These are phyloP conservation scores for Amphipyra tragopoginis DNA, from an alignment of 2,888 invertebrate species.

Conservation along the genomic window DNA sequence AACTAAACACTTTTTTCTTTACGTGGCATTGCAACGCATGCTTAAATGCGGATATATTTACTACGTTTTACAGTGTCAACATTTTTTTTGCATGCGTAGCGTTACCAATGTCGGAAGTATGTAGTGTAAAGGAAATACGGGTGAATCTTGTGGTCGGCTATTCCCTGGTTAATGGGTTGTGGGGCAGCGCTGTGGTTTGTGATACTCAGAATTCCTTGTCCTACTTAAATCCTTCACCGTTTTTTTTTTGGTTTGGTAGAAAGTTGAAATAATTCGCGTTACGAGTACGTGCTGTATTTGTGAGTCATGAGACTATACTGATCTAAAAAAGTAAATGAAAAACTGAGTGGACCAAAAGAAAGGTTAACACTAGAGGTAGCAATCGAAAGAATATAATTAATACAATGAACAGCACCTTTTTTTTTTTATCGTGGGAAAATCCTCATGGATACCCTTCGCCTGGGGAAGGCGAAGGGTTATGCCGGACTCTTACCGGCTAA, in stretches of 20 bases:
- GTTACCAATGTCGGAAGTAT: slow-evolving; percentile 20
- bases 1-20: no score
- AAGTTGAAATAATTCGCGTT: not conserved
- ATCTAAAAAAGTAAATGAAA: no score
- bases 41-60: not conserved
- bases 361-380: no score
- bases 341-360: no score
- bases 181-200: slow-evolving; percentile 21
- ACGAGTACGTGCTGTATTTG: not conserved
- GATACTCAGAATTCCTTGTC: slow-evolving; percentile 24
- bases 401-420: no score
- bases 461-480: no score
- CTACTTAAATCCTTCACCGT: slow-evolving; percentile 9
- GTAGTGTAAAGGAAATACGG: slow-evolving; percentile 37
- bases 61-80: not conserved
- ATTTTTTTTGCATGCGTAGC: slow-evolving; percentile 13
- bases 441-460: no score
- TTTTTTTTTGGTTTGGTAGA: slow-evolving; percentile 1
- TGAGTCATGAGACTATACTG: not conserved
- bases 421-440: no score
- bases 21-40: not conserved
- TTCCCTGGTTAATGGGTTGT: slow-evolving; percentile 21
- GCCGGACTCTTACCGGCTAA: no score
- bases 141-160: slow-evolving; percentile 38
- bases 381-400: no score